Conservation (phyloP, 2,113 vertebrate species). For the Indicator maculatus region DNA sequence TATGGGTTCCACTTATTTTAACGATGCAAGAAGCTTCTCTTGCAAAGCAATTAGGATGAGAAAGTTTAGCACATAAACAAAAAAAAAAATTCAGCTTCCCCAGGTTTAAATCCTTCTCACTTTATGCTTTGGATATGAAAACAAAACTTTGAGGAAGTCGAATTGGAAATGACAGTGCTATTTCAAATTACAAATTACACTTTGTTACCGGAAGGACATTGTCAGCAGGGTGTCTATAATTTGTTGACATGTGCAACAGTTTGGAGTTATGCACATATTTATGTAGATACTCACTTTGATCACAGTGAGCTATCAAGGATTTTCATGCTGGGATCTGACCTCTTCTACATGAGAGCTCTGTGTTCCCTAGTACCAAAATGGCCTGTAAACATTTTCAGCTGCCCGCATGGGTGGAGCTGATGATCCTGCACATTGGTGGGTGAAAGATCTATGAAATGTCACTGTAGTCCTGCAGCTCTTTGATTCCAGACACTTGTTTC, state of each 20-base stretch:
- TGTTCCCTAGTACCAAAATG: background rate
- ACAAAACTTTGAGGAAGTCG: background rate
- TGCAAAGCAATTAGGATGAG: background rate
- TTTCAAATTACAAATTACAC: background rate
- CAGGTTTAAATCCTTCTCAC: background rate
- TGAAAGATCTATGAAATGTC: background rate
- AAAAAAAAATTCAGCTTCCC: background rate
- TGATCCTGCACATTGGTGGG: background rate
- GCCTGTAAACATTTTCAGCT: background rate
- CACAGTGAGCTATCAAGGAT: background rate
- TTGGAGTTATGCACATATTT: conserved; percentile 24
- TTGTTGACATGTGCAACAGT: background rate
- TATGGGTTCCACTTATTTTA: background rate
- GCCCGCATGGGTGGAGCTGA: background rate
- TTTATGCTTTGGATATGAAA: background rate
- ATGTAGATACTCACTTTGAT: conserved; percentile 29
- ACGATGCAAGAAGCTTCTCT: background rate
- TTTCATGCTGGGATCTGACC: background rate
- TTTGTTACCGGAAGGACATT: background rate
- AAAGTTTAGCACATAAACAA: background rate
- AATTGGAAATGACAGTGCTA: background rate
- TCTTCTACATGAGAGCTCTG: background rate
- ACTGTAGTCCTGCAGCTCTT: background rate
- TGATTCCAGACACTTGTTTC: background rate
- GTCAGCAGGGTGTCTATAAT: background rate